These are phyloP conservation scores for Microctenopoma steveboyesi DNA, from an alignment of 2,797 vertebrate species.

Conservation along the genomic window DNA sequence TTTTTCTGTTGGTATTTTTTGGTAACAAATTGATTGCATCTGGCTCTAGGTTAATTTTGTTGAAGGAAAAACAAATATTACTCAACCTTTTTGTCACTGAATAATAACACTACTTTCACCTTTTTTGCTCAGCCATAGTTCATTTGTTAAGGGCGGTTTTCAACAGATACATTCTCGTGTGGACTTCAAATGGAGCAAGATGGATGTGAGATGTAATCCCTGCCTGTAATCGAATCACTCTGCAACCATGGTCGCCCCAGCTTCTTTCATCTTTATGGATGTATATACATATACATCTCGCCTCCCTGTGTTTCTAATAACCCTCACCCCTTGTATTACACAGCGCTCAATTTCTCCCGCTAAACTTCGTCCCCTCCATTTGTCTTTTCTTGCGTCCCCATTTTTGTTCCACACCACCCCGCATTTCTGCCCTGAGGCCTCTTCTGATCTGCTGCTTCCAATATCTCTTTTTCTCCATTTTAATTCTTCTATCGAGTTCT, in stretches of 20 bases:
- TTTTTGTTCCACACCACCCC: slow-evolving; percentile 9
- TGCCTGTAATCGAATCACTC: background rate
- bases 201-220: background rate
- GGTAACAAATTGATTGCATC: no score
- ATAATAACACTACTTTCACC: background rate
- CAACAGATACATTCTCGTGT: no score
- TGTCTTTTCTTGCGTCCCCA: background rate
- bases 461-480: slow-evolving; percentile 7
- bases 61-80: no score
- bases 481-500: slow-evolving; percentile 22
- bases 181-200: background rate
- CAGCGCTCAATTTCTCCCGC: background rate
- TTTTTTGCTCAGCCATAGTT: background rate
- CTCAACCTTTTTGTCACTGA: background rate
- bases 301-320: background rate
- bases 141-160: background rate
- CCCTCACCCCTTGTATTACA: background rate
- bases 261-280: background rate
- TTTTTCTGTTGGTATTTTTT: background rate
- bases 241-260: background rate
- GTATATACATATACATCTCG: background rate
- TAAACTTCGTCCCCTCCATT: background rate
- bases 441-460: slow-evolving; percentile 17
- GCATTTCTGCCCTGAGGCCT: slow-evolving; percentile 3
- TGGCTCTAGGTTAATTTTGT: no score